phyloP scores from a whole-genome alignment of 1,140 invertebrate species.

The Dreissena rostriformis region DNA sequence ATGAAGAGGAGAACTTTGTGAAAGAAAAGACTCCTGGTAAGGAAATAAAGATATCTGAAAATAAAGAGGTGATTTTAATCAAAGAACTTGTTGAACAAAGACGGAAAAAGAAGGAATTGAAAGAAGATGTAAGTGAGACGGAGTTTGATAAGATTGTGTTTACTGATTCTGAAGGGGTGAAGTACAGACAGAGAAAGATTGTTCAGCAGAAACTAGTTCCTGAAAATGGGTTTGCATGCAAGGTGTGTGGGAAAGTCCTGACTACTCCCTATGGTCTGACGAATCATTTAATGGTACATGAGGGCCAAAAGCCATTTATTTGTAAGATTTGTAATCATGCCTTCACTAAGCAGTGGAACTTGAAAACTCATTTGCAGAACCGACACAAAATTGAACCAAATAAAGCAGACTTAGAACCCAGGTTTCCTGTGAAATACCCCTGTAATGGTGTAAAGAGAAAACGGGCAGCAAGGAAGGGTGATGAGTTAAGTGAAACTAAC shows the following conservation, averaged over 20 bases:
- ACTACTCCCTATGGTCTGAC: constrained; percentile 52
- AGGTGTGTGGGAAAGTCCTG: constrained; percentile 46
- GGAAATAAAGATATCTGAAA: constrained; percentile 7
- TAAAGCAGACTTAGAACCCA: constrained; percentile 47
- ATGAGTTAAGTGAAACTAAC: background rate
- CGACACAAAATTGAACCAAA: constrained; percentile 53
- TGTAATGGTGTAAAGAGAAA: constrained; percentile 11
- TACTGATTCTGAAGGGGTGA: background rate
- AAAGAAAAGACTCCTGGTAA: background rate
- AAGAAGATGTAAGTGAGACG: background rate
- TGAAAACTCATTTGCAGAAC: constrained; percentile 56
- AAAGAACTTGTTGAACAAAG: constrained; percentile 50
- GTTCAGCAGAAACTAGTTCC: constrained; percentile 38
- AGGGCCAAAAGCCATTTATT: constrained; percentile 53
- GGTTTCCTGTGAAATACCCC: constrained; percentile 16
- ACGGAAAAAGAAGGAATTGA: constrained; percentile 33
- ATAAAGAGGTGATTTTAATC: constrained; percentile 49
- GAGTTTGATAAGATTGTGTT: constrained; percentile 7
- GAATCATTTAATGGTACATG: constrained; percentile 57
- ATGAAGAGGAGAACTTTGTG: background rate
- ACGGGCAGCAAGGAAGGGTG: constrained; percentile 1
- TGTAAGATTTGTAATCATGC: constrained; percentile 55
- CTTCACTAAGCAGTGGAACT: constrained; percentile 56
- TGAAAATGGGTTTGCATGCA: constrained; percentile 45
- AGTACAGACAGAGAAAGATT: constrained; percentile 50